Evolutionary conservation across 2,797 vertebrate genomes (phyloP), one percentile per base, ranked within the genome.

Genomic region (Threskiornis aethiopicus): DNA sequence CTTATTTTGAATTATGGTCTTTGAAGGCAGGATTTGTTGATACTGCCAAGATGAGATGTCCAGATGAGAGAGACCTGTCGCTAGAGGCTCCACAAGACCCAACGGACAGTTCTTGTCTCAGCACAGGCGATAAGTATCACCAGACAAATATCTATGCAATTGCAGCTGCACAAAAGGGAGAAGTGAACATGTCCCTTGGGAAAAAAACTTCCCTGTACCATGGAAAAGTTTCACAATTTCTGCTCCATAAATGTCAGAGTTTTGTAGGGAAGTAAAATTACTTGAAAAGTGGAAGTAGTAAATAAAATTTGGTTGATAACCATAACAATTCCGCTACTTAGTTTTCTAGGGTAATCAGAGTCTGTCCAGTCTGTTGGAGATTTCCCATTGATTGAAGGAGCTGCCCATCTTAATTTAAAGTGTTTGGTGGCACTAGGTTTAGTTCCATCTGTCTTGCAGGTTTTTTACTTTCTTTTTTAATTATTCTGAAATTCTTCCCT

Each of bases 51-150:
- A n/a, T 44, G 64, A 89, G 70, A 33, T 42, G n/a, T 72, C 78
- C 67, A 67, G 64, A 64, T 91, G 78, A 91, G 81, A 87, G 37
- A 70, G 37, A 25, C 67, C 42, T 94, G 62, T 94, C 3, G 25
- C 90, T 95, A 11, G 47, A 89, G 84, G 61, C 61, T 78, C 47
- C 58, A 19, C 47, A 89, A 67, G 80, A 80, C 91, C 79, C 84
- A 69, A 84, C 91, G 87, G 87, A 88, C 84, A 90, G 49, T 92
- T 93, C 83, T 81, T 77, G 64, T 92, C 84, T 87, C 65, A 83
- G 82, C 42, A 52, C 42, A 76, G 77, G 86, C 64, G 39, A 54
- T 81, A 49, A 42, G 39, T 85, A 81, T 89, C 37, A 21, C 85
- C 88, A 69, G 64, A 65, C 47, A 93, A 89, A 93, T 80, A 73